Evolutionary conservation across 2,797 vertebrate species (phyloP).

Genomic region (Tragelaphus oryx): DNA sequence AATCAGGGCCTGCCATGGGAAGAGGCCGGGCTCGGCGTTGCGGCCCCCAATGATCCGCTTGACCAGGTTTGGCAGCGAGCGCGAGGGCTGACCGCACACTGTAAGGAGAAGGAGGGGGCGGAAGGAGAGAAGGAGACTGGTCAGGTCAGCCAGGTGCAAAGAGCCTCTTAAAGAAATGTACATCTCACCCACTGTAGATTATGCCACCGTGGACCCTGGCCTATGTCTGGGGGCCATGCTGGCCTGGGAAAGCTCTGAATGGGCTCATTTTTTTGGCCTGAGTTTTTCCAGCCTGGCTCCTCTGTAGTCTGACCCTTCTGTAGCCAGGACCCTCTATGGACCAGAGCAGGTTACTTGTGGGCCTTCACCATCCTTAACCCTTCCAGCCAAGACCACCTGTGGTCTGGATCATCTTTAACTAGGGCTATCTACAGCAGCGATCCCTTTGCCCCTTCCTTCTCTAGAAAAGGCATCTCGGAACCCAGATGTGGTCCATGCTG

Average conservation of each 20-base stretch:
- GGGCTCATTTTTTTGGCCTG: background rate
- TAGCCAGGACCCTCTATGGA: background rate
- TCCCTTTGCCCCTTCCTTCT: background rate
- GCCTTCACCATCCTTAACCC: background rate
- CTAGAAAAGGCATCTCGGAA: background rate
- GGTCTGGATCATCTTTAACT: background rate
- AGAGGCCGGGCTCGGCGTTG: constrained; percentile 87
- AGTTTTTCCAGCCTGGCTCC: background rate
- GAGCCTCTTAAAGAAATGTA: background rate
- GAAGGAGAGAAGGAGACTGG: background rate
- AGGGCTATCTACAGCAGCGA: background rate
- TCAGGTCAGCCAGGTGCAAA: constrained; percentile 2
- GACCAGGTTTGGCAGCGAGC: constrained; percentile 84
- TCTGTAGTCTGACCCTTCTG: background rate
- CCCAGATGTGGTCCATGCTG: background rate
- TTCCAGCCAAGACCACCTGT: background rate
- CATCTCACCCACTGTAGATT: constrained; percentile 59
- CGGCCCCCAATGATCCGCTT: constrained; percentile 94
- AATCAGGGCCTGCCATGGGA: constrained; percentile 96
- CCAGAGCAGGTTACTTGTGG: background rate
- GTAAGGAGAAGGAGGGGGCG: constrained; percentile 47
- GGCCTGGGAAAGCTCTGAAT: background rate
- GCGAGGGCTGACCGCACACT: constrained; percentile 89
- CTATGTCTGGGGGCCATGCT: background rate
- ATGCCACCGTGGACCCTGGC: constrained; percentile 26